phyloP scores from a whole-genome alignment of 2,797 vertebrate genomes.

The Geotrypetes seraphini region DNA sequence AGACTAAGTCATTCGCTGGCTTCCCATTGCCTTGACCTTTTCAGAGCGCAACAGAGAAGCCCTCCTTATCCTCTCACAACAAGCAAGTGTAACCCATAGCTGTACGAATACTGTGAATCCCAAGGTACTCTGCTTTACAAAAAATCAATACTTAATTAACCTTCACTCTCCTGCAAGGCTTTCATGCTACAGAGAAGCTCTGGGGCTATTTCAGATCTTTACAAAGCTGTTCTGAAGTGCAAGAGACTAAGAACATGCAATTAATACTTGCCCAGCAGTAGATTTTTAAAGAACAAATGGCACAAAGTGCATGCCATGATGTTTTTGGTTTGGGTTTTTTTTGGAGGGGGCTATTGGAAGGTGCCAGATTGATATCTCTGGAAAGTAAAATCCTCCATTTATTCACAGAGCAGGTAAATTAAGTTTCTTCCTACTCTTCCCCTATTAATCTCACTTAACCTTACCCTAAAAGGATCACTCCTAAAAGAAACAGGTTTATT shows the following conservation, averaged over 20 bases:
- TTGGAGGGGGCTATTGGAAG: too few relatives aligned
- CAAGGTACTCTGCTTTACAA: neutral
- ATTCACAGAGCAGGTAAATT: too few relatives aligned
- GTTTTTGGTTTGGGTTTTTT: too few relatives aligned
- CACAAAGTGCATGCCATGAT: too few relatives aligned
- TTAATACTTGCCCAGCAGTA: too few relatives aligned
- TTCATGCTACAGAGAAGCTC: neutral
- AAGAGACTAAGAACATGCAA: neutral
- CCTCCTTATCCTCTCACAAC: fast-evolving
- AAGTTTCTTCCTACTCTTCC: too few relatives aligned
- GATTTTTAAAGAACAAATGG: too few relatives aligned
- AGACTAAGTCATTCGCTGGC: neutral
- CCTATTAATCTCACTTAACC: too few relatives aligned
- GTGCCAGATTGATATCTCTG: too few relatives aligned
- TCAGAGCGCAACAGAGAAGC: neutral
- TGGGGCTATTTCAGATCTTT: neutral
- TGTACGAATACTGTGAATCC: fast-evolving
- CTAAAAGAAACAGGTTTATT: too few relatives aligned
- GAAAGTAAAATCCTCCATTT: too few relatives aligned
- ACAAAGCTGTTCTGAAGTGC: neutral
- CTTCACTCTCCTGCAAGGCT: neutral
- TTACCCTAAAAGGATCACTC: too few relatives aligned
- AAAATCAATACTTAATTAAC: neutral
- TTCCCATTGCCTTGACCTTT: slow-evolving; percentile 19
- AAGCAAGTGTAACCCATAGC: fast-evolving